Evolutionary conservation across 2,888 invertebrate genomes (phyloP).

Genomic region (Eumerus sabulonum): DNA sequence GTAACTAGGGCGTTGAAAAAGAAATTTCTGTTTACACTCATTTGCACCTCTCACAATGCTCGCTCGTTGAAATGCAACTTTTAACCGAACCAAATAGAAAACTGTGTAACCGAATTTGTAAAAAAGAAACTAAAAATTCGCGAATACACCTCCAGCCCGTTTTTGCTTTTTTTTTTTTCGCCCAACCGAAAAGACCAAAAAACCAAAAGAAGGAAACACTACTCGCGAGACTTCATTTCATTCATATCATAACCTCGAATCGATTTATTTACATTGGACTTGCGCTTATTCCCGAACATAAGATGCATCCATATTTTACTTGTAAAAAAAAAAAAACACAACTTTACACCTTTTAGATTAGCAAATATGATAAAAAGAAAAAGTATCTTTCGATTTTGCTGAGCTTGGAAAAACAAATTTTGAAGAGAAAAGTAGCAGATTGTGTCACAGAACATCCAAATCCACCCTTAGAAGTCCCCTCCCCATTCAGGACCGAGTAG

Average conservation of each 20-base stretch:
- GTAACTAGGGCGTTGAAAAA: no score
- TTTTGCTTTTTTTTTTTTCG: conserved; percentile 6
- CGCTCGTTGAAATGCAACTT: background rate
- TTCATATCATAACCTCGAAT: conserved; percentile 61
- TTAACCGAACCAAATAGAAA: no score
- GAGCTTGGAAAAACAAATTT: background rate
- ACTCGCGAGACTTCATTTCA: conserved; percentile 43
- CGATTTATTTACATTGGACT: conserved; percentile 65
- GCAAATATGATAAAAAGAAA: conserved; percentile 13
- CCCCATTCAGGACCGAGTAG: conserved; percentile 8
- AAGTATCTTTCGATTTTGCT: conserved; percentile 50
- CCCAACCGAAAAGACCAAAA: background rate
- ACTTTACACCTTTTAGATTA: conserved; percentile 56
- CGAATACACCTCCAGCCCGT: background rate
- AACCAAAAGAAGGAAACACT: conserved; percentile 6
- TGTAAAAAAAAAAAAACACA: conserved; percentile 15
- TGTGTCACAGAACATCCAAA: conserved; percentile 41
- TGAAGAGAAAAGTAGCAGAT: conserved; percentile 46
- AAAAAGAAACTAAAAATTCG: no score
- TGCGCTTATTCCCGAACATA: conserved; percentile 56
- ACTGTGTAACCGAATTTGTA: no score
- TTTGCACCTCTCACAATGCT: background rate
- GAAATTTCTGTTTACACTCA: background rate
- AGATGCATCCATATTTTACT: no score
- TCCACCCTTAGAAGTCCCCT: conserved; percentile 53